Evolutionary conservation across 2,113 vertebrate genomes (phyloP).

Genomic region (Lethenteron camtschaticum): DNA sequence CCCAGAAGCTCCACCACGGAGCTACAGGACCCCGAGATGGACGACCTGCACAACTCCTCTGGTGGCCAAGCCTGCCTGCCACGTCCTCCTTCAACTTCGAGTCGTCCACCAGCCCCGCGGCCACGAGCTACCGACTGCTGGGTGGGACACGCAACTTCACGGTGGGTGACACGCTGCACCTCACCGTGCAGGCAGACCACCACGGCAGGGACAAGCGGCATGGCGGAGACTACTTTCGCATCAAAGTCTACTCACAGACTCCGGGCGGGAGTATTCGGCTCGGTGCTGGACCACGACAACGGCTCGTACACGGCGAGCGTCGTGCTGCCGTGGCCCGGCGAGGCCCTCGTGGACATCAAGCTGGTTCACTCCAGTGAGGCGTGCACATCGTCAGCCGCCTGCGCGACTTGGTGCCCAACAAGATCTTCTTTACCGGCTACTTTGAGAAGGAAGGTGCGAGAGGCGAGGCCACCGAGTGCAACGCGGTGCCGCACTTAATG

Average conservation of each 20-base stretch:
- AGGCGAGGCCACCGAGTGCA: conserved; percentile 52
- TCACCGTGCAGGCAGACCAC: conserved; percentile 54
- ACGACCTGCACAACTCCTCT: too few relatives aligned
- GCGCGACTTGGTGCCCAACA: conserved; percentile 46
- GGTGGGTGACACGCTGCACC: conserved; percentile 50
- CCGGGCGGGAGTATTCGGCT: conserved; percentile 53
- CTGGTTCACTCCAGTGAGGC: conserved; percentile 72
- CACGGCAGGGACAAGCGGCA: conserved; percentile 51
- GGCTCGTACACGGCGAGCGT: conserved; percentile 60
- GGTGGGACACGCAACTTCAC: conserved; percentile 16
- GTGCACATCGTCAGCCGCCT: conserved; percentile 45
- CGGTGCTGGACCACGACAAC: conserved; percentile 46
- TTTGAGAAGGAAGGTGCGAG: conserved; percentile 50
- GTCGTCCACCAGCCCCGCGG: conserved; percentile 8
- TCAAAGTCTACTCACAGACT: conserved; percentile 50
- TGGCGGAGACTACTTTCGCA: conserved; percentile 70
- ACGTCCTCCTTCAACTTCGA: not conserved
- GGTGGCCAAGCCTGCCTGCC: too few relatives aligned
- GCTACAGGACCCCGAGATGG: too few relatives aligned
- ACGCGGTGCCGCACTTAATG: conserved; percentile 42
- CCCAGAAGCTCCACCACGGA: too few relatives aligned
- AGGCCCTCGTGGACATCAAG: conserved; percentile 41
- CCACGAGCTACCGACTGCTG: not conserved
- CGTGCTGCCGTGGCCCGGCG: conserved; percentile 56
- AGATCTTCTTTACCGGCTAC: conserved; percentile 68